Conservation (phyloP, 2,113 vertebrate genomes). For the Stictonetta naevosa region DNA sequence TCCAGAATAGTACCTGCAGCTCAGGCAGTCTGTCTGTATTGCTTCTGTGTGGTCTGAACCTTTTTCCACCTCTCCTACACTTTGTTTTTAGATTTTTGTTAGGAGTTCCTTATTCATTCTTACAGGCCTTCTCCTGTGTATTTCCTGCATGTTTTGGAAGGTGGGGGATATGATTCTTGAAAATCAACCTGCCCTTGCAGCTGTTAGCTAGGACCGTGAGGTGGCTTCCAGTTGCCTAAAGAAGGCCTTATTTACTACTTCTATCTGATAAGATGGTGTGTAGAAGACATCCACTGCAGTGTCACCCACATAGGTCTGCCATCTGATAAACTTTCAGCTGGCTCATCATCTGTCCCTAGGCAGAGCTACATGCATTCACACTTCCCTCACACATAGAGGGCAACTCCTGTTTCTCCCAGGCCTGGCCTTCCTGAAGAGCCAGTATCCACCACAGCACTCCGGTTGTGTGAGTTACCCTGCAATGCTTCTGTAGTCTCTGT, state of each 20-base stretch:
- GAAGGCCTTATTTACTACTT: not conserved
- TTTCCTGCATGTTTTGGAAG: not conserved
- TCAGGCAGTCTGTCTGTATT: not conserved
- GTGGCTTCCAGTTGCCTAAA: not conserved
- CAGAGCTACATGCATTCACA: not conserved
- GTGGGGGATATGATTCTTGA: not conserved
- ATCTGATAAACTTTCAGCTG: not conserved
- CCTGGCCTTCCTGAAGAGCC: not conserved
- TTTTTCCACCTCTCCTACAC: not conserved
- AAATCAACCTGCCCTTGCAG: not conserved
- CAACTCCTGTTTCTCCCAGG: not conserved
- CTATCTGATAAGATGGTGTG: not conserved
- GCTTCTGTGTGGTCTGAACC: not conserved
- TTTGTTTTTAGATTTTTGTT: not conserved
- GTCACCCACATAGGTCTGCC: fast-evolving
- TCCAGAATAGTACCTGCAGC: not conserved
- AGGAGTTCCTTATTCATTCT: not conserved
- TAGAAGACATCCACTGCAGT: not conserved
- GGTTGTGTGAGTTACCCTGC: fast-evolving
- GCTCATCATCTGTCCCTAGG: not conserved
- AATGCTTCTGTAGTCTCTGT: not conserved
- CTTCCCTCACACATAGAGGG: not conserved
- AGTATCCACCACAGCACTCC: not conserved
- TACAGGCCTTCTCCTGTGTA: not conserved
- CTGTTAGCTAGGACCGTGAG: not conserved